Percentiles rank a stretch among this genome's conserved stretches.
phyloP scores from a whole-genome alignment of 1,140 invertebrate species.

The Frieseomelitta varia region DNA sequence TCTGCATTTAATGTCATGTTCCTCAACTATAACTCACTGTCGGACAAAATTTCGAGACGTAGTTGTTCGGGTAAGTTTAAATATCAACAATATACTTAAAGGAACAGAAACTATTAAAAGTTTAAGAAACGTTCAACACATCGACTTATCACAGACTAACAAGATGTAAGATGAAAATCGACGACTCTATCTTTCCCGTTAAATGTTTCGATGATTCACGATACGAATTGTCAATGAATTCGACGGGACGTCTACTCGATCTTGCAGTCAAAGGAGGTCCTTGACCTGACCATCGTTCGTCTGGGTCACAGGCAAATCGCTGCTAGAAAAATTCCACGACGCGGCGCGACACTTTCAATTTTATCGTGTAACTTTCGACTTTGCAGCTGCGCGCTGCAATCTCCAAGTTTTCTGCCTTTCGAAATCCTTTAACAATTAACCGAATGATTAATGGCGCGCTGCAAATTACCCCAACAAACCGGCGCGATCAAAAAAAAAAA shows the following conservation, averaged over 20 bases:
- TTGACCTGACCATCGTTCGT: constrained; percentile 57
- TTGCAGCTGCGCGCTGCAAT: no score
- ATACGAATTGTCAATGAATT: constrained; percentile 8
- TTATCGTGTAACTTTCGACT: background rate
- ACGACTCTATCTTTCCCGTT: background rate
- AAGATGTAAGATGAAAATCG: background rate
- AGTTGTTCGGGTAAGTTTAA: no score
- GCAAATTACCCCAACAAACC: background rate
- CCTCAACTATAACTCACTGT: no score
- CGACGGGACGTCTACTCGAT: constrained; percentile 36
- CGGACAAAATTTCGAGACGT: no score
- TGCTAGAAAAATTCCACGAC: background rate
- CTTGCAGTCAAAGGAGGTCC: constrained; percentile 59
- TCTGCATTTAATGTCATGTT: no score
- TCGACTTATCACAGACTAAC: background rate
- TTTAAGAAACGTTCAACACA: background rate
- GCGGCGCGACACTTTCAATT: background rate
- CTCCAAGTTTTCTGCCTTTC: background rate
- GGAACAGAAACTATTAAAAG: no score
- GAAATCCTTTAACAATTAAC: background rate
- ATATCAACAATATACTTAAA: no score
- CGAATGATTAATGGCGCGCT: background rate
- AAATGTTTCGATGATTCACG: constrained; percentile 26
- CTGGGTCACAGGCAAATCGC: constrained; percentile 22
- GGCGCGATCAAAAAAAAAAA: background rate